phyloP scores from a whole-genome alignment of 2,113 vertebrate genomes.

The Pachyramphus minor region DNA sequence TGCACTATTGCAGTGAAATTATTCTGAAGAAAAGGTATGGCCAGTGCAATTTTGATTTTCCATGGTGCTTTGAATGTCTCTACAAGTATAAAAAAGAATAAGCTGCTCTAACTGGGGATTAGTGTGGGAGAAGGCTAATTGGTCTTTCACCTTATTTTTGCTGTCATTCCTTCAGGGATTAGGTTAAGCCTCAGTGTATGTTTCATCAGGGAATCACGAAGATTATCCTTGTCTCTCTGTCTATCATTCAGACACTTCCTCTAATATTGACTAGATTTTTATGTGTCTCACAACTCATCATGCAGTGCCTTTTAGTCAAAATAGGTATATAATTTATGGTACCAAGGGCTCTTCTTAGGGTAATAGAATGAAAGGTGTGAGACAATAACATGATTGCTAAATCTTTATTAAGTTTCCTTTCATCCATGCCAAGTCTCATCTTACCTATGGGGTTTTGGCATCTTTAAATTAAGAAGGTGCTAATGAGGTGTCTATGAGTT shows the following conservation, averaged over 20 bases:
- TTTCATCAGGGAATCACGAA: constrained; percentile 65
- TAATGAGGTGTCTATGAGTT: background rate
- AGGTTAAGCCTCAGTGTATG: constrained; percentile 70
- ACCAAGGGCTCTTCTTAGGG: constrained; percentile 38
- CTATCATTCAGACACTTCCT: constrained; percentile 52
- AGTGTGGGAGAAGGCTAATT: constrained; percentile 66
- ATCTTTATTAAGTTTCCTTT: constrained; percentile 20
- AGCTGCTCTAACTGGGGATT: constrained; percentile 57
- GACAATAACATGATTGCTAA: background rate
- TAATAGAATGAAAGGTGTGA: constrained; percentile 47
- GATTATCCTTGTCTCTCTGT: constrained; percentile 66
- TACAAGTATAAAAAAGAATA: background rate
- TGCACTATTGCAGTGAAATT: background rate
- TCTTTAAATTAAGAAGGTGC: background rate
- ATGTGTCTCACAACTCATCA: constrained; percentile 64
- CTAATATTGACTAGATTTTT: constrained; percentile 62
- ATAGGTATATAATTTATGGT: constrained; percentile 50
- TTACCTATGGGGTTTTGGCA: background rate
- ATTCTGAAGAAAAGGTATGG: background rate
- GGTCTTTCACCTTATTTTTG: constrained; percentile 73
- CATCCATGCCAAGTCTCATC: background rate
- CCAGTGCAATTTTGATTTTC: background rate
- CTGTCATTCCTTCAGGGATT: constrained; percentile 70
- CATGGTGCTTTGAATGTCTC: background rate
- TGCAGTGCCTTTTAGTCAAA: constrained; percentile 59